Conservation (phyloP, 1,140 invertebrate species). For the Bombus confusus region DNA sequence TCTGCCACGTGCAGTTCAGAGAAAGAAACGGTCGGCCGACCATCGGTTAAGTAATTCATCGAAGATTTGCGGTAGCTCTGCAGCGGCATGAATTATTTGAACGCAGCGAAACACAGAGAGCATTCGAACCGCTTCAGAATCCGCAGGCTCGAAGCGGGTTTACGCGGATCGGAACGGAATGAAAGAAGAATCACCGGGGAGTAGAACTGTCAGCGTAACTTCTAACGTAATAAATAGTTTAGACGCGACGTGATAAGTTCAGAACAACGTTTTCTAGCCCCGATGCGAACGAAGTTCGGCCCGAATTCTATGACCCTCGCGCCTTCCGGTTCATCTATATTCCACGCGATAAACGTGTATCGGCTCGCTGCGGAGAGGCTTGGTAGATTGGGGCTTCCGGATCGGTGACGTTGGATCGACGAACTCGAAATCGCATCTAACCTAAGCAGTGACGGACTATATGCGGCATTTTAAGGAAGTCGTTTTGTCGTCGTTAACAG, state of each 20-base stretch:
- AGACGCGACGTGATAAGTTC: slow-evolving; percentile 29
- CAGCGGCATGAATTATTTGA: slow-evolving; percentile 40
- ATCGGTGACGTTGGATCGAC: neutral
- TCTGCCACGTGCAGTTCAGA: neutral
- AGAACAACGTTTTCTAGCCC: neutral
- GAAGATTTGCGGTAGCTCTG: slow-evolving; percentile 38
- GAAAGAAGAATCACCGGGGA: slow-evolving; percentile 11
- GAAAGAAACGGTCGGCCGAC: neutral
- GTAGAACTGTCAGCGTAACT: slow-evolving; percentile 48
- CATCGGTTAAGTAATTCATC: slow-evolving; percentile 39
- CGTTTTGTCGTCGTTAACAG: no score
- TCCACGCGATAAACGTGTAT: slow-evolving; percentile 18
- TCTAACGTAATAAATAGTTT: slow-evolving; percentile 48
- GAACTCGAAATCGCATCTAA: neutral
- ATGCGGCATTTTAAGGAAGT: no score
- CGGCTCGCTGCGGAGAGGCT: neutral
- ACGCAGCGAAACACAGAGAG: neutral
- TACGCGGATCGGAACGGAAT: neutral
- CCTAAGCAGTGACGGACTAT: no score
- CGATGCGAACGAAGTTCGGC: no score
- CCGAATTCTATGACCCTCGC: neutral
- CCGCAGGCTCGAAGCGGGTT: slow-evolving; percentile 3
- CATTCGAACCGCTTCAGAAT: slow-evolving; percentile 37
- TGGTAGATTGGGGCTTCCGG: slow-evolving; percentile 1
- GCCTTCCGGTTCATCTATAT: neutral